phyloP scores from a whole-genome alignment of 2,797 vertebrate genomes.

The Centropyge bicolor region DNA sequence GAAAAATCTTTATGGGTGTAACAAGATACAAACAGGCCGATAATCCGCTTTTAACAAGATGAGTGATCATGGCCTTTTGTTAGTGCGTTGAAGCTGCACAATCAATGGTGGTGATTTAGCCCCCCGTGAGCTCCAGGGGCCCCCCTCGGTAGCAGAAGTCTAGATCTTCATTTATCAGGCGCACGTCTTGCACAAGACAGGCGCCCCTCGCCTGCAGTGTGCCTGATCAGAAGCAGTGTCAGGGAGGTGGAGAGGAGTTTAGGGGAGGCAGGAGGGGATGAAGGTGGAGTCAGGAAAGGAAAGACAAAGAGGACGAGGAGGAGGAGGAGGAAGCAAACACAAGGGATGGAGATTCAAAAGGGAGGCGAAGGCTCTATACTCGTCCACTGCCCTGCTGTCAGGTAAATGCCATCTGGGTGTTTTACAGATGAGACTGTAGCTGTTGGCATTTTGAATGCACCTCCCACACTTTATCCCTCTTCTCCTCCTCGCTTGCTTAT shows the following conservation, averaged over 20 bases:
- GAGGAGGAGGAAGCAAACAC: conserved; percentile 34
- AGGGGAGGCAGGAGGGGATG: conserved; percentile 15
- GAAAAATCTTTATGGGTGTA: conserved; percentile 81
- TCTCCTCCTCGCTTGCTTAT: conserved; percentile 46
- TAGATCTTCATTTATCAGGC: conserved; percentile 72
- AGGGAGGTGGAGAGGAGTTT: conserved; percentile 29
- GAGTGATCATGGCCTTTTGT: conserved; percentile 86
- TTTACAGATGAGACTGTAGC: conserved; percentile 75
- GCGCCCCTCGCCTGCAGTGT: conserved; percentile 42
- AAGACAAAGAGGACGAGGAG: conserved; percentile 54
- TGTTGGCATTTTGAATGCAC: conserved; percentile 73
- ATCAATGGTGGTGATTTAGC: conserved; percentile 87
- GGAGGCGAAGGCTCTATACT: conserved; percentile 41
- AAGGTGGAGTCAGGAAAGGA: conserved; percentile 41
- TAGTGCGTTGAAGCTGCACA: conserved; percentile 76
- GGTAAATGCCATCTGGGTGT: conserved; percentile 78
- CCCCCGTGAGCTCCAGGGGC: conserved; percentile 58
- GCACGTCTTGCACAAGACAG: conserved; percentile 62
- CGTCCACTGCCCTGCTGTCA: conserved; percentile 70
- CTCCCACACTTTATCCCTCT: conserved; percentile 59
- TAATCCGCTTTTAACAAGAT: conserved; percentile 88
- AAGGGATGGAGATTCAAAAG: conserved; percentile 38
- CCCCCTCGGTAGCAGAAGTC: conserved; percentile 55
- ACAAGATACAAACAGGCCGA: conserved; percentile 85
- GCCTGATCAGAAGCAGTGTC: conserved; percentile 38